Evolutionary conservation across 2,888 invertebrate species (phyloP).

Genomic region (Hyalella azteca): DNA sequence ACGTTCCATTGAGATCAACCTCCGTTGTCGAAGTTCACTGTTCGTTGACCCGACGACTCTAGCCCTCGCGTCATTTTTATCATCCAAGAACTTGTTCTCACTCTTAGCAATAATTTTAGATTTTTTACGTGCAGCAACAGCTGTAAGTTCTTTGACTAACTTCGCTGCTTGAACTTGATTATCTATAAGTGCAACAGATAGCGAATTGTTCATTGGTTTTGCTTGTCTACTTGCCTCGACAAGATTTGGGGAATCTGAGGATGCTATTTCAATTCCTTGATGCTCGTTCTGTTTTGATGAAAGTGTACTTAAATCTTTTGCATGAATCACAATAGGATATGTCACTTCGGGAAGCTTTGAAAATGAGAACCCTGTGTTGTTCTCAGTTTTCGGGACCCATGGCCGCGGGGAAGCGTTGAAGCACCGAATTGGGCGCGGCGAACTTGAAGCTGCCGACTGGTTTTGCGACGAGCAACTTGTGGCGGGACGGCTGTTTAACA

Average conservation of each 20-base stretch:
- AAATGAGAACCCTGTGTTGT: background rate
- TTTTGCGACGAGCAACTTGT: background rate
- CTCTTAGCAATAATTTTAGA: background rate
- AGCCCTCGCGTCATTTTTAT: background rate
- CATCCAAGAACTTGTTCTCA: background rate
- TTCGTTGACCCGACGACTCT: background rate
- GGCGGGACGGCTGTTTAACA: background rate
- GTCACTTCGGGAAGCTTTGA: background rate
- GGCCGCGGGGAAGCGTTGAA: constrained; percentile 52
- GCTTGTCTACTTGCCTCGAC: background rate
- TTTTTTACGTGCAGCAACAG: constrained; percentile 22
- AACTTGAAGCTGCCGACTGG: constrained; percentile 24
- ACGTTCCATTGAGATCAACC: constrained; percentile 1
- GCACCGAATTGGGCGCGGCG: constrained; percentile 38
- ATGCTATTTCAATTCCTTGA: background rate
- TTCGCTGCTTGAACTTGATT: background rate
- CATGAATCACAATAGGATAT: background rate
- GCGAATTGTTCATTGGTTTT: background rate
- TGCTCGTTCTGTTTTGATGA: background rate
- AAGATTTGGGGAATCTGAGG: background rate
- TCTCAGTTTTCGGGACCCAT: constrained; percentile 31
- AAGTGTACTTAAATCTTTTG: background rate
- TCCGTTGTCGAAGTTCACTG: background rate
- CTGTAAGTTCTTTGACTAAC: constrained; percentile 2
- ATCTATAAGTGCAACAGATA: background rate